Conservation (phyloP, 1,140 invertebrate species). For the Popillia japonica region DNA sequence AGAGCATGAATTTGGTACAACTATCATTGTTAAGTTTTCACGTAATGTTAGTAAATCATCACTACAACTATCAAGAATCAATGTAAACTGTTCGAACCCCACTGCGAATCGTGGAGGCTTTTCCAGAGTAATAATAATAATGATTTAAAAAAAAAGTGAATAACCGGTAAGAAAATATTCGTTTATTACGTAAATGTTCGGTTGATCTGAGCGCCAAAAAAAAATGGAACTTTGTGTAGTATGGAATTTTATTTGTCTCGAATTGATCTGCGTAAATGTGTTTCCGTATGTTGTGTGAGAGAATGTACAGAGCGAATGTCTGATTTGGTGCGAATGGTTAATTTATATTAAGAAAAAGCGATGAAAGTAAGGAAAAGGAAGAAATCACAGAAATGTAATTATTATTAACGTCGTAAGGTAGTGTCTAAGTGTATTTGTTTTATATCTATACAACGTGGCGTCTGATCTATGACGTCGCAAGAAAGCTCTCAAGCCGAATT, state of each 20-base stretch:
- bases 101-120: constrained; percentile 23
- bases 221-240: neutral
- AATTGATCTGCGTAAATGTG: neutral
- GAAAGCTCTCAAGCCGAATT: constrained; percentile 57
- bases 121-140: neutral
- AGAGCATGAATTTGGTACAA: constrained; percentile 54
- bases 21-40: constrained; percentile 47
- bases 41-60: neutral
- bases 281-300: constrained; percentile 5
- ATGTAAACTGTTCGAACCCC: constrained; percentile 43
- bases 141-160: neutral
- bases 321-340: constrained; percentile 34
- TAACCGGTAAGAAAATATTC: neutral
- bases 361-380: neutral
- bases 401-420: constrained; percentile 55
- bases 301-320: neutral
- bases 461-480: constrained; percentile 1
- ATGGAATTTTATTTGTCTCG: constrained; percentile 17
- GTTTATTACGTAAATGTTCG: neutral
- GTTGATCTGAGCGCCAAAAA: neutral
- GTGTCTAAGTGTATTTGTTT: constrained; percentile 53
- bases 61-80: constrained; percentile 22
- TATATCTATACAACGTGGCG: constrained; percentile 49
- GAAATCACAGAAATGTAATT: constrained; percentile 42
- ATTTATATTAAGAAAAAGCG: constrained; percentile 44